phyloP scores from a whole-genome alignment of 2,113 vertebrate species.

The Porphyrio hochstetteri region DNA sequence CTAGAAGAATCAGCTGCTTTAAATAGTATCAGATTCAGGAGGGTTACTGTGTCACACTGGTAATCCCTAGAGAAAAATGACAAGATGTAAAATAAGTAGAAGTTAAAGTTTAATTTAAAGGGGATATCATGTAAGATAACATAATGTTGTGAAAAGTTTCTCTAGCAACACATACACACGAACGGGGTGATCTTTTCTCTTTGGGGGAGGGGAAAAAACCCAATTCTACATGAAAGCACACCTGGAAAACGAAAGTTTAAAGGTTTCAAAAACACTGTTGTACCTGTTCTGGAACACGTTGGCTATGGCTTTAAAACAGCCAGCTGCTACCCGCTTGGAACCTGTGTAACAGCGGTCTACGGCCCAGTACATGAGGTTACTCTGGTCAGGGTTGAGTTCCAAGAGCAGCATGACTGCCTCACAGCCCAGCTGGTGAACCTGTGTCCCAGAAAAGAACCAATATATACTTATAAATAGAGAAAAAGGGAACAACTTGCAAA shows the following conservation, averaged over 20 bases:
- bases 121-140: background rate
- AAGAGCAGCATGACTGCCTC: constrained; percentile 95
- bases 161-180: background rate
- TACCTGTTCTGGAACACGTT: constrained; percentile 98
- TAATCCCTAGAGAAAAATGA: constrained; percentile 86
- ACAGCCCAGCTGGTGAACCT: constrained; percentile 98
- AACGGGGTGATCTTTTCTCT: background rate
- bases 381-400: constrained; percentile 98
- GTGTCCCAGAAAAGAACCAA: background rate
- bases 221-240: background rate
- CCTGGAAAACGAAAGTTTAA: background rate
- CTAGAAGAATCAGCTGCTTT: constrained; percentile 97
- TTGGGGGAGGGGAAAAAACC: background rate
- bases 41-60: constrained; percentile 98
- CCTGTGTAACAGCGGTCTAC: constrained; percentile 98
- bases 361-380: constrained; percentile 98
- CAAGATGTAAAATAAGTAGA: background rate
- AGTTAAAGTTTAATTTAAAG: background rate
- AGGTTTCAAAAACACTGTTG: background rate
- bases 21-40: constrained; percentile 97
- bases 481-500: background rate
- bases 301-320: constrained; percentile 96
- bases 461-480: background rate
- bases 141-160: background rate
- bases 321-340: constrained; percentile 90